Base-by-base conservation (phyloP, 2,888 invertebrate genomes). In the Hyalella azteca region DNA sequence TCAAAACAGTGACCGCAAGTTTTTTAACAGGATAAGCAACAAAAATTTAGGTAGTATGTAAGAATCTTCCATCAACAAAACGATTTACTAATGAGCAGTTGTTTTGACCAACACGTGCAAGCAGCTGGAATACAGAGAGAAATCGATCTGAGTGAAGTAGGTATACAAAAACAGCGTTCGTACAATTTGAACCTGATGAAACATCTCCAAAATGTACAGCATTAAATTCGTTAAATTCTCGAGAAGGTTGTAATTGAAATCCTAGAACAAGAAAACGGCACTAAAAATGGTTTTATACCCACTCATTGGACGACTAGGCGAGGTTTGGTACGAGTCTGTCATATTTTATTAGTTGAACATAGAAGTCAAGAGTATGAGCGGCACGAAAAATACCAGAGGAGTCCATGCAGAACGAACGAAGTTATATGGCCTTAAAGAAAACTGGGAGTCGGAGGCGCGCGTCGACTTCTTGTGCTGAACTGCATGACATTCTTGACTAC, bases 261-360 rank as follows among this genome's bases (percentile, higher is more conserved):
- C 36, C 36, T 15, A 66, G 66, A 66, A 66, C 36, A 36, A 36
- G 36, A 36, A 66, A 66, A 66, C 66, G 36, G 66, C 36, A 66
- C 32, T 66, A 66, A 66, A 66, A 66, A 36, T n/a, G 66, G 36
- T 54, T 66, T 66, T 66, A 66, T 66, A 66, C 32, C 66, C 66
- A 5, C 32, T 66, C 66, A 66, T 36, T 36, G 36, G 36, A 66
- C 66, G 66, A 66, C 36, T 36, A 36, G 32, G 32, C 36, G 66
- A 66, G 32, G 36, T 66, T 66, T 66, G n/a, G 36, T 66, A 36
- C 36, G 36, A 66, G 36, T 29, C 36, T 66, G 66, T 66, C 36
- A 66, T 66, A 66, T 32, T 66, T 66, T 66, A 66, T 66, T 66
- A 66, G 66, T 66, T 66, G 36, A 66, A 66, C 66, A 66, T 36